These are phyloP conservation scores for Onychomys torridus DNA, from an alignment of 2,797 vertebrate species.

Conservation along the genomic window DNA sequence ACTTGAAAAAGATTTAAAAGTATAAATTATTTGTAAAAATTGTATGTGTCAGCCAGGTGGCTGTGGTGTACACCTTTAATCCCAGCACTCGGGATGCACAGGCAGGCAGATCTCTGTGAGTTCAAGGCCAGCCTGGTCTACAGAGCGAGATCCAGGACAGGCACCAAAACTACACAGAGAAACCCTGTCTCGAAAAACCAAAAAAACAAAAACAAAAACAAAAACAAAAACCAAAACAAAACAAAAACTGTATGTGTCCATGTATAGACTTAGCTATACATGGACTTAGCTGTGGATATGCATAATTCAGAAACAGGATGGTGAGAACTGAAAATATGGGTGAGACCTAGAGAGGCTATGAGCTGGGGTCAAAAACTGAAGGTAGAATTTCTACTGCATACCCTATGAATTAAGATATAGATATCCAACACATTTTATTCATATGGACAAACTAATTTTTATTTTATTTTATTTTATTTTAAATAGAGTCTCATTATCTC, in stretches of 20 bases:
- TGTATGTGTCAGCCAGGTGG: too few species aligned
- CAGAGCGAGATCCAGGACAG: too few species aligned
- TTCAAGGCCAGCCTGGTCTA: too few species aligned
- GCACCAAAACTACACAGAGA: too few species aligned
- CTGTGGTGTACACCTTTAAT: too few species aligned
- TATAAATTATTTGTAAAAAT: neutral
- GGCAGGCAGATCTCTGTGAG: too few species aligned
- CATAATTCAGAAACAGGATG: neutral
- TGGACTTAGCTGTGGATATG: neutral
- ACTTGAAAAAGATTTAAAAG: neutral
- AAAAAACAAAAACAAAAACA: too few species aligned
- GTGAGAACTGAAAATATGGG: neutral
- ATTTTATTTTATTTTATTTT: neutral
- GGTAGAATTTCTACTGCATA: neutral
- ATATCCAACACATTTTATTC: slow-evolving; percentile 5
- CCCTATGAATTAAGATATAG: neutral
- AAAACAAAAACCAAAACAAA: too few species aligned
- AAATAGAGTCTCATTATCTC: too few species aligned
- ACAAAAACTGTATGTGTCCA: neutral
- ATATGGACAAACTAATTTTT: slow-evolving; percentile 21
- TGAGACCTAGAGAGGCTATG: neutral
- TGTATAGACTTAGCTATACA: neutral
- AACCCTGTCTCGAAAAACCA: too few species aligned
- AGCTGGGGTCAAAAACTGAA: neutral
- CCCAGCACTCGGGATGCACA: too few species aligned